Conservation (phyloP, 1,140 invertebrate genomes). For the Megathymus violae region DNA sequence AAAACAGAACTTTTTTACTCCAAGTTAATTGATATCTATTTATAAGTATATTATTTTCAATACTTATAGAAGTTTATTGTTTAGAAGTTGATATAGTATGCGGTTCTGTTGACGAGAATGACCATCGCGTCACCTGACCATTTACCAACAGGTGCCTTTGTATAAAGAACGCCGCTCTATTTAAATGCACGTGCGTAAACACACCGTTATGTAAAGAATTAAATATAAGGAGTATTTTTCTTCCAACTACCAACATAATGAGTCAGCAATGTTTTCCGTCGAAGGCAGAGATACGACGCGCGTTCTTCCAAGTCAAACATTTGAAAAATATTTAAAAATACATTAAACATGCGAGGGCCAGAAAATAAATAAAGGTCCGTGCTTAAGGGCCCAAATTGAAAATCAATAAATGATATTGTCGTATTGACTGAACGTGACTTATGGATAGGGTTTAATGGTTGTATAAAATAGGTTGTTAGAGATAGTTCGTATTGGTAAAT, state of each 20-base stretch:
- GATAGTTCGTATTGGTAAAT: constrained; percentile 25
- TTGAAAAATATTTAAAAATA: constrained; percentile 66
- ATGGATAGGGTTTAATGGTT: constrained; percentile 34
- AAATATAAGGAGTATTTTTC: neutral
- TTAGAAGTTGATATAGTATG: too few species aligned
- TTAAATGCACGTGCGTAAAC: neutral
- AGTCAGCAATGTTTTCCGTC: constrained; percentile 28
- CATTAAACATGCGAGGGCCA: constrained; percentile 54
- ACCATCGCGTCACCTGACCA: too few species aligned
- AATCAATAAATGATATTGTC: constrained; percentile 51
- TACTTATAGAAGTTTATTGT: too few species aligned
- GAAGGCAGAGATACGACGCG: constrained; percentile 13
- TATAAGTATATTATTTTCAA: too few species aligned
- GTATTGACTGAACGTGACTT: constrained; percentile 62
- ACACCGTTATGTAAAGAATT: neutral
- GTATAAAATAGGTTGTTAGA: constrained; percentile 36
- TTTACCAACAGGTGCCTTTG: neutral
- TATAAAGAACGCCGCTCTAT: neutral
- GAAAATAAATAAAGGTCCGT: constrained; percentile 55
- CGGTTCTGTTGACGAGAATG: too few species aligned
- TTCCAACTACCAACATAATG: constrained; percentile 2
- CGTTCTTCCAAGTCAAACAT: constrained; percentile 39
- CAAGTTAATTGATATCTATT: too few species aligned
- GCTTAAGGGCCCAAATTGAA: constrained; percentile 57
- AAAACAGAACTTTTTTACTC: too few species aligned